Base-by-base conservation (phyloP, 2,113 vertebrate genomes). In the Chelonoidis abingdonii region DNA sequence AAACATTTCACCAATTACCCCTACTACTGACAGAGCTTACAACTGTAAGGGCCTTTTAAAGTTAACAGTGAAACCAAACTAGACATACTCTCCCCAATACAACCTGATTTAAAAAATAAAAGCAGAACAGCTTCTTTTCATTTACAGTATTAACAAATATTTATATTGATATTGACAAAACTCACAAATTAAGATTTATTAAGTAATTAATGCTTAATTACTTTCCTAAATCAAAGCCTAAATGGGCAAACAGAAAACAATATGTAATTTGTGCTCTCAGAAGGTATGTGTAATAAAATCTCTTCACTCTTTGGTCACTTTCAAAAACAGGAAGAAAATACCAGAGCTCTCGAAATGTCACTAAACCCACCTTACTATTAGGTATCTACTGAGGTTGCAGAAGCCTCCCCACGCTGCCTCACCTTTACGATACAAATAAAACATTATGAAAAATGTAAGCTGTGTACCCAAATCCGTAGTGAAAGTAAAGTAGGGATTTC, bases 331-430 rank as follows among this genome's bases (percentile, higher is more conserved):
- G 47, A 14, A 93, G 94, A 65, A 93, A 95, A 95, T 81, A 96
- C 14, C 92, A 78, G 75, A 95, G 87, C 87, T 94, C 75, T 62
- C 89, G 50, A 89, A 93, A 89, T 85, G 89, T 81, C n/a, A 90
- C 89, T 89, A 94, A 92, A 94, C 89, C 87, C 41, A 87, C 87
- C 89, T 95, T 79, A 80, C 84, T 95, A 90, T 95, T 90, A 86
- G 90, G 84, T 93, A 87, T 95, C 50, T 47, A 89, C 59, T 62
- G 29, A 35, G 29, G 14, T 62, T 35, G 59, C 6, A 62, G 59
- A 62, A 4, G 13, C 5, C 12, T 6, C 29, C 29, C 59, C 59
- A 2, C 10, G 2, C 59, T 4, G 59, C 13, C 13, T 35, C 12
- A 62, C 59, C 31, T 62, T 62, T 62, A 62, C 13, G 29, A 62